Evolutionary conservation across 2,888 invertebrate genomes (phyloP).

Genomic region (Eudasyphora cyanicolor): DNA sequence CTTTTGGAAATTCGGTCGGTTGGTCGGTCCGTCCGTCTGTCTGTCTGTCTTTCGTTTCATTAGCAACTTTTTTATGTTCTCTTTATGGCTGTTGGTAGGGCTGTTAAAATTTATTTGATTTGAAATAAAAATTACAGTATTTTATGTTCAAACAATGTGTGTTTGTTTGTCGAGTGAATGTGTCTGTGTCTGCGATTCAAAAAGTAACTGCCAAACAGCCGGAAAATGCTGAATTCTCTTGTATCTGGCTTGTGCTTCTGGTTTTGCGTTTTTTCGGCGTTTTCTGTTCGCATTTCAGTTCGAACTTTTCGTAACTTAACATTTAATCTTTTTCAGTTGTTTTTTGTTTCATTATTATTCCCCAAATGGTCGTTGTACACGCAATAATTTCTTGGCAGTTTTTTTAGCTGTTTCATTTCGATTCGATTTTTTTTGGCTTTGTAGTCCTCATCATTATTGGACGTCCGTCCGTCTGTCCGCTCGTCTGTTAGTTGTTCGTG

Average conservation of each 20-base stretch:
- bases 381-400: conserved; percentile 36
- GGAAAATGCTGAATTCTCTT: not conserved
- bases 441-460: not conserved
- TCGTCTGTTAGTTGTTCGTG: not conserved
- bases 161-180: not conserved
- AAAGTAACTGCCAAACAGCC: not conserved
- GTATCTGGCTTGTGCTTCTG: not conserved
- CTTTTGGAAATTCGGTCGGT: conserved; percentile 1
- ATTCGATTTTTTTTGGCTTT: not conserved
- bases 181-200: not conserved
- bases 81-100: conserved; percentile 3
- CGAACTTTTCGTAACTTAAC: conserved; percentile 1
- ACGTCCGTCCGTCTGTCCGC: not conserved
- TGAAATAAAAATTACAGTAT: conserved; percentile 26
- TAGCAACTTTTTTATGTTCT: conserved; percentile 29
- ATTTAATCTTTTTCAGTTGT: conserved; percentile 17
- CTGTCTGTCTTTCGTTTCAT: too few species aligned
- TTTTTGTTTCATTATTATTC: conserved; percentile 47
- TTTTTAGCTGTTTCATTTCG: too few species aligned
- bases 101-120: conserved; percentile 28
- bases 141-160: too few species aligned
- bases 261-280: conserved; percentile 26
- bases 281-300: conserved; percentile 22
- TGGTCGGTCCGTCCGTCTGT: too few species aligned
- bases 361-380: conserved; percentile 62